Conservation (phyloP, 2,888 invertebrate species). For the Chrysina gloriosa region DNA sequence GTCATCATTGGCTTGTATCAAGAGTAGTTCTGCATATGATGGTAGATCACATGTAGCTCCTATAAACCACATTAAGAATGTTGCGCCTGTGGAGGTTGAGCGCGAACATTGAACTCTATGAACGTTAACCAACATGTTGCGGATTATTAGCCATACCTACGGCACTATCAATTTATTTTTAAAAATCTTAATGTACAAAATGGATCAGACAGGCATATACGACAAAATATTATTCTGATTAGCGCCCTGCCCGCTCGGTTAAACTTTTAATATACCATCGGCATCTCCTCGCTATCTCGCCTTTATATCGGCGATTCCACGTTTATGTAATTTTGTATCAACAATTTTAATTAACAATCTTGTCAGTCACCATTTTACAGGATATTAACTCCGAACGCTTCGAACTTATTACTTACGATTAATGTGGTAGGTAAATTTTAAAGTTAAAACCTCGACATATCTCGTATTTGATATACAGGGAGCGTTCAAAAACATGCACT, state of each 20-base stretch:
- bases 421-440: not conserved
- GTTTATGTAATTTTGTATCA: conserved; percentile 12
- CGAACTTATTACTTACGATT: not conserved
- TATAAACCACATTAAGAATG: conserved; percentile 48
- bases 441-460: not conserved
- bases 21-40: conserved; percentile 41
- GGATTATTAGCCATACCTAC: conserved; percentile 42
- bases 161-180: conserved; percentile 38
- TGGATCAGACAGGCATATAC: conserved; percentile 37
- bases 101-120: conserved; percentile 47
- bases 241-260: conserved; percentile 3
- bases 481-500: not conserved
- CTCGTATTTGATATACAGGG: not conserved
- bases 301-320: not conserved
- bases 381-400: not conserved
- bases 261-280: not conserved
- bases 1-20: conserved; percentile 12
- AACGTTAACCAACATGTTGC: conserved; percentile 42
- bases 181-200: conserved; percentile 39
- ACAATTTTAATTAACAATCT: conserved; percentile 17
- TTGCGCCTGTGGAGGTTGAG: conserved; percentile 46
- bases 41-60: conserved; percentile 47
- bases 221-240: conserved; percentile 39
- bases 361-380: conserved; percentile 13
- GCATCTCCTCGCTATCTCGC: not conserved